Conservation (phyloP, 1,140 invertebrate genomes). For the Aphaenogaster ashmeadi region DNA sequence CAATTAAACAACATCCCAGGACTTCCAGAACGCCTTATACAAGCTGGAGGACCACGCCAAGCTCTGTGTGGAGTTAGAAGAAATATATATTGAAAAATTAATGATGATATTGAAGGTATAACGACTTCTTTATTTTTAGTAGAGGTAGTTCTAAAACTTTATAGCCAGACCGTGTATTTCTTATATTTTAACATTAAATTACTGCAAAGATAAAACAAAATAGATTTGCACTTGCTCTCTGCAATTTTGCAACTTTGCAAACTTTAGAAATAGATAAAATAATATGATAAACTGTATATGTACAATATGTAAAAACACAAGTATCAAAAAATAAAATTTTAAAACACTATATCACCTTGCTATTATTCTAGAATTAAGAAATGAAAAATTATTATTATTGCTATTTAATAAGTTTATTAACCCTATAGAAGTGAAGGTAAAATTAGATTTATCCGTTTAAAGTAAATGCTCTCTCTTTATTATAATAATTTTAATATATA, state of each 20-base stretch:
- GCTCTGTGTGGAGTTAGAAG: too few species aligned
- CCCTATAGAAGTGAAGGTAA: not conserved
- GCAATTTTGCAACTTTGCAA: too few species aligned
- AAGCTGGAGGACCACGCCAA: too few species aligned
- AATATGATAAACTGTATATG: not conserved
- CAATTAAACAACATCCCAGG: too few species aligned
- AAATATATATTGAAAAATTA: too few species aligned
- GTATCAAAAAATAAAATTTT: not conserved
- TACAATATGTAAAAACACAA: not conserved
- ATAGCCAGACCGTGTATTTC: not conserved
- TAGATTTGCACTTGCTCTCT: too few species aligned
- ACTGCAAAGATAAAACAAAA: not conserved
- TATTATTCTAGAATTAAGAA: not conserved
- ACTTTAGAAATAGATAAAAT: not conserved
- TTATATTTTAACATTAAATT: not conserved
- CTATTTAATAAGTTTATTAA: not conserved
- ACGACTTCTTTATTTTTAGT: too few species aligned
- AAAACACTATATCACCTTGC: not conserved
- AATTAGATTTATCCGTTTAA: not conserved
- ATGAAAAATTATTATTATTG: not conserved
- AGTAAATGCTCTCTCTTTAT: not conserved
- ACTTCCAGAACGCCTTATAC: too few species aligned
- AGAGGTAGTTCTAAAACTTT: too few species aligned
- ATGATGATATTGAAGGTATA: too few species aligned
- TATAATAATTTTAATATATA: slow-evolving; percentile 11